Base-by-base conservation (phyloP, 2,888 invertebrate species). In the Monoplex corrugatus region DNA sequence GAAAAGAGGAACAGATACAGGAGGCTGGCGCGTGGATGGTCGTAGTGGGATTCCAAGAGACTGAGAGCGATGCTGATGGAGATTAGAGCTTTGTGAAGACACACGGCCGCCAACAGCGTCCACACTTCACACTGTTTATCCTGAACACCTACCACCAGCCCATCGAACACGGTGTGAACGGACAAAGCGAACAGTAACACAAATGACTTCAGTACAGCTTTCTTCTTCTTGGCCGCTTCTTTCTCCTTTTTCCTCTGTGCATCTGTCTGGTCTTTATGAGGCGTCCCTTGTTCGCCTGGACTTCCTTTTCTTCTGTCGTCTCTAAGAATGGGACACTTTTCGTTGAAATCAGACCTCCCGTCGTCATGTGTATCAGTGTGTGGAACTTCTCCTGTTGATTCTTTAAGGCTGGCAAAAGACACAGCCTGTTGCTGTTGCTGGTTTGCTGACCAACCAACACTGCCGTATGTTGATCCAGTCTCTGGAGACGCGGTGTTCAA, bases 51-150 rank as follows among this genome's bases (percentile, higher is more conserved):
- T 89, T 95, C 95, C 13, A 95, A 94, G 87, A 96, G 93, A 90
- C 96, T 96, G 38, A 97, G 94, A 1, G 97, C 97, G 2, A 97
- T 94, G 87, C 96, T 96, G 93, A 97, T 96, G 43, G 97, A 97
- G 88, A 97, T 96, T 23, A 97, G 95, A 40, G 96, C 94, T 92
- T 97, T 97, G 94, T 97, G 97, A 82, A 97, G 95, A 44, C 96
- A 92, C n/a, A 97, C 96, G 1, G 97, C 97, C 16, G 97, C 86
- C 38, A 92, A 68, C 5, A 93, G 94, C 91, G 96, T 95, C 90
- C 96, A 90, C 2, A 94, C 92, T 28, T 91, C 87, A 0, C 32
- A 1, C 40, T 78, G 23, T 1, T 88, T 82, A 1, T 87, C 84
- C 84, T 90, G 90, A 8, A 90, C 85, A 78, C 90, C 90, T 3